Conservation (phyloP, 2,888 invertebrate species). For the Macroteleia sp. region DNA sequence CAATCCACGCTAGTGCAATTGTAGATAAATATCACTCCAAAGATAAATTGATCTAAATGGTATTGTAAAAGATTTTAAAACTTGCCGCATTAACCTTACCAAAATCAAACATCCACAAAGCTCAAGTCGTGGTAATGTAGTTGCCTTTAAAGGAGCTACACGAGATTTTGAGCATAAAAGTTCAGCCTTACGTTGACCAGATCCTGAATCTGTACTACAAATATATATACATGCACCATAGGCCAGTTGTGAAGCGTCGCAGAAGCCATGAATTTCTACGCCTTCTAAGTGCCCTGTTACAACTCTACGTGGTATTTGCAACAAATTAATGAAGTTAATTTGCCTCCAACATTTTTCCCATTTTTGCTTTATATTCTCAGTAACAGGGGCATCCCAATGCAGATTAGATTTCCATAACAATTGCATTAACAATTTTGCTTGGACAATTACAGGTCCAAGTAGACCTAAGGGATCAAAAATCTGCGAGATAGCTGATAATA, state of each 20-base stretch:
- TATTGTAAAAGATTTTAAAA: not conserved
- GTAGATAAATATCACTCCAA: conserved; percentile 68
- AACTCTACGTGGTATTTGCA: no score
- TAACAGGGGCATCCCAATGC: not conserved
- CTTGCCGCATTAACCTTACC: not conserved
- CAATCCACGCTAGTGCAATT: conserved; percentile 66
- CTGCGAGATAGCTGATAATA: no score
- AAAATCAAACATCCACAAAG: not conserved
- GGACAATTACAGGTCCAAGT: not conserved
- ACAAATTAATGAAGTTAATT: no score
- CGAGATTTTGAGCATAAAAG: conserved; percentile 14
- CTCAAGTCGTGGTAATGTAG: not conserved
- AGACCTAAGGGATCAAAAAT: not conserved
- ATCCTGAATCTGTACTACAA: not conserved
- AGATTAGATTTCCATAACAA: not conserved
- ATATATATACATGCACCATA: not conserved
- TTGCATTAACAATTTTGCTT: conserved; percentile 1
- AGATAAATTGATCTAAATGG: not conserved
- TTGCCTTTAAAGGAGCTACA: conserved; percentile 15
- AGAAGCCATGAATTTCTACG: not conserved
- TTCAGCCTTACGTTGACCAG: not conserved
- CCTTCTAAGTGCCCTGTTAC: no score
- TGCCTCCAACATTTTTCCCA: no score
- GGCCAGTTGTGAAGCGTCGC: not conserved
- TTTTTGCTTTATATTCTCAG: not conserved